Evolutionary conservation across 2,113 vertebrate species (phyloP), one percentile per base, ranked within the genome.

Genomic region (Synodontis membranacea): DNA sequence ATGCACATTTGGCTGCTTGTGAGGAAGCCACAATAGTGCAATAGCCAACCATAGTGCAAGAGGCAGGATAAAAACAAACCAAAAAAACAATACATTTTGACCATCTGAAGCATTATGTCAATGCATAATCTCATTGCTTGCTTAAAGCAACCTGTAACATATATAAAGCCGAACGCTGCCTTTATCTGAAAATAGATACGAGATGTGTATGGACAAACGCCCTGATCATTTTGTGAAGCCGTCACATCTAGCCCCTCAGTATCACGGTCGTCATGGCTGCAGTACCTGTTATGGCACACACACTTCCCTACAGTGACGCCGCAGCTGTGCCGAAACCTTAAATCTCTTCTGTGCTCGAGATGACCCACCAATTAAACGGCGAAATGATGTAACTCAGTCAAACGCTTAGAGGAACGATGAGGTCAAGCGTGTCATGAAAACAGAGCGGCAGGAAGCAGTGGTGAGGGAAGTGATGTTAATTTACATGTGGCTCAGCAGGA

Each of bases 401-500:
- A 88, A 88, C 68, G 46, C 87, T 72, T 52, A 74, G 62, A 86
- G 88, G 83, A 86, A 88, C 84, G 88, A 84, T 88, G 75, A 81
- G 76, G 87, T 89, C 85, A 87, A 84, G 87, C 60, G 86, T 86
- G 54, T 76, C 48, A 75, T 87, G 85, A 81, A 70, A 90, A 88
- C 82, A 88, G 86, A 81, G 84, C 78, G 78, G 74, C 86, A 88
- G 88, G 90, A 91, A 89, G 62, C 56, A 31, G 39, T 72, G 84
- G 58, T 86, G 70, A 82, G 80, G 86, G 85, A 90, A 89, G 83
- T 39, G 83, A 83, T 89, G 85, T 87, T 83, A 90, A 91, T 90
- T 88, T 89, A 89, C 86, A 90, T 90, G 87, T 68, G 37, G 70
- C 54, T 81, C 46, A 83, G 83, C 85, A 86, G 66, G 83, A 89